Conservation (phyloP, 30 jellyfish, hydroid and myxozoan genomes). For the Hydractinia symbiolongicarpus region DNA sequence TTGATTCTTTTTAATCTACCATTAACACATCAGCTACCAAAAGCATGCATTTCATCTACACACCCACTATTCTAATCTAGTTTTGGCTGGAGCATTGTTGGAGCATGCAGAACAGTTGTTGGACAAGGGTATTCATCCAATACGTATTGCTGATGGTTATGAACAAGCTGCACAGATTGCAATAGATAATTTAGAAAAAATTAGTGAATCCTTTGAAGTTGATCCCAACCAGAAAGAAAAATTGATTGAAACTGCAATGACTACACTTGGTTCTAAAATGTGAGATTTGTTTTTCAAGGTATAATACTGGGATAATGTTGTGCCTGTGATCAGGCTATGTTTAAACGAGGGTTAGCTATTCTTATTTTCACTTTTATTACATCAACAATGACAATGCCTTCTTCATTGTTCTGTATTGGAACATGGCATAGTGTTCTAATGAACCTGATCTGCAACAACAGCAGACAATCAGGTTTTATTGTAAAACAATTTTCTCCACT, state of each 20-base stretch:
- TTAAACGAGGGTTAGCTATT: no score
- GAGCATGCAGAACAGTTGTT: slow-evolving; percentile 97
- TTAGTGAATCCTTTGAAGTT: slow-evolving; percentile 79
- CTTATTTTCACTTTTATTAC: no score
- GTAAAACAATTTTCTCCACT: no score
- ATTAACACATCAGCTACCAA: no score
- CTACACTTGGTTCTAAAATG: slow-evolving; percentile 99
- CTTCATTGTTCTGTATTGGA: no score
- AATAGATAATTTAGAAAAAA: slow-evolving; percentile 65
- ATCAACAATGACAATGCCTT: no score
- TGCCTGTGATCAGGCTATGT: no score
- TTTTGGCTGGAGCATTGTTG: slow-evolving; percentile 96
- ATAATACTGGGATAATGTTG: background rate
- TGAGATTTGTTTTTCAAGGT: slow-evolving; percentile 30
- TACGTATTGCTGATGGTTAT: slow-evolving; percentile 98
- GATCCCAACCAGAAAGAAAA: slow-evolving; percentile 68
- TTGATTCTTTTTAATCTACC: no score
- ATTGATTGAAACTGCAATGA: slow-evolving; percentile 95
- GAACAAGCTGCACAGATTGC: slow-evolving; percentile 96
- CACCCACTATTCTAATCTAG: slow-evolving; percentile 20
- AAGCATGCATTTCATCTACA: no score
- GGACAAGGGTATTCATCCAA: slow-evolving; percentile 96
- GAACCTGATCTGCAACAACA: no score
- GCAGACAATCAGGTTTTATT: no score
- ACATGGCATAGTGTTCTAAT: no score